These are phyloP conservation scores for Tympanoctomys barrerae DNA, from an alignment of 2,797 vertebrate genomes.

Conservation along the genomic window DNA sequence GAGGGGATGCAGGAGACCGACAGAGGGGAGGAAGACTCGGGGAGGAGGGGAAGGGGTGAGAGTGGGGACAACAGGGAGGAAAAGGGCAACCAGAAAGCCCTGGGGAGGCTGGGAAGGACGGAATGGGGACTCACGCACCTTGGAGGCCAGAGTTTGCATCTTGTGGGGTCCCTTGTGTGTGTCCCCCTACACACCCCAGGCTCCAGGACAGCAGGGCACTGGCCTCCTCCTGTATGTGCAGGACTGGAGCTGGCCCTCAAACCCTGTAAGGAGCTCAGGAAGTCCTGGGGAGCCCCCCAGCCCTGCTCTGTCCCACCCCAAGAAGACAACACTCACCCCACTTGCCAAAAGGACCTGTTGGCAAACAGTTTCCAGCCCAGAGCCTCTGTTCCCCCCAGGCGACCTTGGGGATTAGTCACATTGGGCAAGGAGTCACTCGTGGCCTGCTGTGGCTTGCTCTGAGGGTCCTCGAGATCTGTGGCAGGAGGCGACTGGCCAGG, in stretches of 20 bases:
- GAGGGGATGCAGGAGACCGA: background rate
- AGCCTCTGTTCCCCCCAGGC: background rate
- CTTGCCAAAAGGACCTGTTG: background rate
- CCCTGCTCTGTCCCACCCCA: background rate
- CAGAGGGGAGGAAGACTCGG: background rate
- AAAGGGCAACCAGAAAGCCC: background rate
- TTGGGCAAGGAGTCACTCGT: background rate
- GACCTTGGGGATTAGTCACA: background rate
- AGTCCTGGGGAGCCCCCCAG: background rate
- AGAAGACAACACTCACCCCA: background rate
- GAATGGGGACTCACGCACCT: background rate
- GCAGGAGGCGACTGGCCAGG: background rate
- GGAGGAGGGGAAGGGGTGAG: no score
- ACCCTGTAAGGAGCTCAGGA: background rate
- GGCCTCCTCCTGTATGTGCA: no score
- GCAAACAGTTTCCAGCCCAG: background rate
- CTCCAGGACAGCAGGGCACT: background rate
- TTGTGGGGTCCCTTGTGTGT: accelerated
- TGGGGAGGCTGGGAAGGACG: background rate
- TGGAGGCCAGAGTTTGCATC: background rate
- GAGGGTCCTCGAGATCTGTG: background rate
- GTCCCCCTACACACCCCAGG: background rate
- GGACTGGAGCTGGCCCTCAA: background rate
- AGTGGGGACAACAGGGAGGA: background rate
- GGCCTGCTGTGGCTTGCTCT: background rate